These are phyloP conservation scores for Notothenia rossii DNA, from an alignment of 2,113 vertebrate species.

Conservation along the genomic window DNA sequence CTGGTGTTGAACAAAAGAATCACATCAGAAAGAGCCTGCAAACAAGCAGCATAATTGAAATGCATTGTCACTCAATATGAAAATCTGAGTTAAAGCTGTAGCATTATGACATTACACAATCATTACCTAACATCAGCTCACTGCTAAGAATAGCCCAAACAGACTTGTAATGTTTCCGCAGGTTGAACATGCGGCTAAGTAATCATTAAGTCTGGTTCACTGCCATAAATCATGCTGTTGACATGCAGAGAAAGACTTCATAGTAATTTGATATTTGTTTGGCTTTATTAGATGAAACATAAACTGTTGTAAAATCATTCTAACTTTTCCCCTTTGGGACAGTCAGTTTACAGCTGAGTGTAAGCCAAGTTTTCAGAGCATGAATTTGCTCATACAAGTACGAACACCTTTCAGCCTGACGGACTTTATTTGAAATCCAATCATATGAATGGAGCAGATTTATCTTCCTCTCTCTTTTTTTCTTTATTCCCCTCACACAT, in stretches of 20 bases:
- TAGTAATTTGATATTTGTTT: slow-evolving; percentile 59
- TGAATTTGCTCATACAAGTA: slow-evolving; percentile 18
- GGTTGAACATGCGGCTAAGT: slow-evolving; percentile 30
- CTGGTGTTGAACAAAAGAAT: not conserved
- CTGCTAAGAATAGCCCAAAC: slow-evolving; percentile 46
- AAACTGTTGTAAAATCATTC: slow-evolving; percentile 42
- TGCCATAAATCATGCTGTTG: slow-evolving; percentile 52
- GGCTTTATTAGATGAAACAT: slow-evolving; percentile 45
- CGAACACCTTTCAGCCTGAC: slow-evolving; percentile 46
- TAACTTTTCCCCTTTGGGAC: slow-evolving; percentile 12
- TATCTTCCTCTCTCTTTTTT: slow-evolving; percentile 32
- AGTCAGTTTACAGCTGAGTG: slow-evolving; percentile 11
- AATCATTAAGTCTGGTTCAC: slow-evolving; percentile 59
- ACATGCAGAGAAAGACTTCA: slow-evolving; percentile 32
- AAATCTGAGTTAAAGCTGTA: slow-evolving; percentile 16
- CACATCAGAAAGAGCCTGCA: not conserved
- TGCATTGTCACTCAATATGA: not conserved
- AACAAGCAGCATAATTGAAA: not conserved
- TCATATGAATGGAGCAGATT: slow-evolving; percentile 54
- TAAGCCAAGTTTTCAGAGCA: slow-evolving; percentile 44
- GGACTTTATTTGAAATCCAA: slow-evolving; percentile 44
- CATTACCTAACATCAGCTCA: not conserved
- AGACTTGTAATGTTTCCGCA: slow-evolving; percentile 31
- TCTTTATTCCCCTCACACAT: slow-evolving; percentile 1
- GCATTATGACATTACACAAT: slow-evolving; percentile 5